Evolutionary conservation across 2,888 invertebrate genomes (phyloP), one percentile per base, ranked within the genome.

Genomic region (Coelogynopora nodosa): DNA sequence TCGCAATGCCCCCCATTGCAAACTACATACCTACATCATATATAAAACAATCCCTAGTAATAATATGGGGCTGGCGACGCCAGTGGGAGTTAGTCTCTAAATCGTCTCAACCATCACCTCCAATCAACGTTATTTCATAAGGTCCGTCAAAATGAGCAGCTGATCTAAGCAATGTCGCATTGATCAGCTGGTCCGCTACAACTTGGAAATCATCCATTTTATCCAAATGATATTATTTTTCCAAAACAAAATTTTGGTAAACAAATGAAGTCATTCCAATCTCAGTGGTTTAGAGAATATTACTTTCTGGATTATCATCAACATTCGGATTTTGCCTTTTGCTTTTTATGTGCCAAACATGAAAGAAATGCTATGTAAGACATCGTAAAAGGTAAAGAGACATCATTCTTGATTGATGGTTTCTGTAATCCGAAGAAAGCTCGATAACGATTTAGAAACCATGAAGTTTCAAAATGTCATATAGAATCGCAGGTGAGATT

Each of bases 161-260:
- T 49, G 49, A 49, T 5, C 18, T 49, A 49, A 49, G 49, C 49
- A 49, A 49, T 18, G 49, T 74, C 74, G 74, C 74, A 13, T n/a
- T n/a, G n/a, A n/a, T 23, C 74, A 74, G 74, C 18, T 23, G 27
- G 74, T 74, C 74, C 74, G 27, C 74, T 26, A 74, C 74, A 23
- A 23, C 74, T 13, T 5, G 23, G 74, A 74, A 74, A 74, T 74
- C 27, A 74, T 74, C 74, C 74, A 74, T 74, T 74, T 74, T 26
- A 74, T n/a, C 74, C 74, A 74, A 74, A 26, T 74, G 74, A 74
- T 74, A n/a, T 74, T 26, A 74, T 74, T 74, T 74, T 74, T 74
- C 23, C 23, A 74, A 74, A 74, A 26, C 27, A 26, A 26, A 74
- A 74, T 2, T 74, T 74, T 74, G 74, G 74, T 10, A 74, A 74